phyloP scores from a whole-genome alignment of 2,113 vertebrate genomes.

The Copsychus sechellarum region DNA sequence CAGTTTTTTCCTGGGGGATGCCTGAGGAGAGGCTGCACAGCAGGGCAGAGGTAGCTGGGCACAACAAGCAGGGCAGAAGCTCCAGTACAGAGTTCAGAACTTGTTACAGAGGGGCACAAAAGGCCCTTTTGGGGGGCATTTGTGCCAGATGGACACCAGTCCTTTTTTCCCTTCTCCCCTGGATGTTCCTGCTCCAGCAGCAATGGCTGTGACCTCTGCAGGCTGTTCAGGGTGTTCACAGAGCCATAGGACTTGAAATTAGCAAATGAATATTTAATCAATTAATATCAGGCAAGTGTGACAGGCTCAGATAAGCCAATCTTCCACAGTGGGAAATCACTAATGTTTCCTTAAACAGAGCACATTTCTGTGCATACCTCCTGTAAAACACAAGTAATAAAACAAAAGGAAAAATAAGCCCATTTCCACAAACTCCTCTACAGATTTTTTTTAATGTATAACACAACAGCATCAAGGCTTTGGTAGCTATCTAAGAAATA shows the following conservation, averaged over 20 bases:
- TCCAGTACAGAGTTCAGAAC: background rate
- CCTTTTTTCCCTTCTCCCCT: background rate
- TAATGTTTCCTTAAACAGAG: background rate
- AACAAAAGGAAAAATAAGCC: background rate
- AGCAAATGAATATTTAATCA: slow-evolving; percentile 50
- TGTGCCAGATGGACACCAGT: rapidly evolving
- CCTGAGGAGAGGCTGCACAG: background rate
- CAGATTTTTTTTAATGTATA: background rate
- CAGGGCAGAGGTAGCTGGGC: rapidly evolving
- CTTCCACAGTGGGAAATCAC: background rate
- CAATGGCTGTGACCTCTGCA: background rate
- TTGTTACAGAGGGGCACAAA: background rate
- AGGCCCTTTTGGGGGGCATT: rapidly evolving
- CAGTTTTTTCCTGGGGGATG: background rate
- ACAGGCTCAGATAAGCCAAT: slow-evolving; percentile 38
- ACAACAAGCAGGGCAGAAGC: background rate
- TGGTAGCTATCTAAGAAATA: background rate
- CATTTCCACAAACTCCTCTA: background rate
- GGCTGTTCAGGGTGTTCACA: background rate
- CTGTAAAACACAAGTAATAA: background rate
- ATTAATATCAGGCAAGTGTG: slow-evolving; percentile 50
- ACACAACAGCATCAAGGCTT: background rate
- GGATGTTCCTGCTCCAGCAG: background rate
- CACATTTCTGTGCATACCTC: background rate
- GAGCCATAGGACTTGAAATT: background rate